These are phyloP conservation scores for Neoseiulus cucumeris DNA, from an alignment of 1,140 invertebrate species.

Conservation along the genomic window DNA sequence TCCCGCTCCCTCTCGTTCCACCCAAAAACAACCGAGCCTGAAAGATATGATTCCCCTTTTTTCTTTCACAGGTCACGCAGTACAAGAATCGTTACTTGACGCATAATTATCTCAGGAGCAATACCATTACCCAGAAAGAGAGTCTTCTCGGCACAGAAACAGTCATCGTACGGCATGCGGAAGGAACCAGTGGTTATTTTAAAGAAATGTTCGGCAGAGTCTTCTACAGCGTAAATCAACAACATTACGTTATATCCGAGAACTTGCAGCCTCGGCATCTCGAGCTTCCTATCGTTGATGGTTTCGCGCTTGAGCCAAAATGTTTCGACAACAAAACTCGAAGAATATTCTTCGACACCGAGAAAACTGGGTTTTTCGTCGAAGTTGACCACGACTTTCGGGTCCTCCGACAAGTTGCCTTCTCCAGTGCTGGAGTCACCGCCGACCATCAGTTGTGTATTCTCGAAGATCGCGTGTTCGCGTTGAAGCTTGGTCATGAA, in stretches of 20 bases:
- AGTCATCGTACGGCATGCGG: not conserved
- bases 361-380: not conserved
- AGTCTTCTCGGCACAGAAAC: not conserved
- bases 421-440: not conserved
- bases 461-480: not conserved
- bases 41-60: no score
- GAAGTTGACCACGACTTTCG: not conserved
- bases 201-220: conserved; percentile 4
- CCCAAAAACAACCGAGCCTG: no score
- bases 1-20: not conserved
- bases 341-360: not conserved
- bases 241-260: not conserved
- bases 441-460: not conserved
- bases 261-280: not conserved
- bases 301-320: not conserved
- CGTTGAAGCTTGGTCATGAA: not conserved
- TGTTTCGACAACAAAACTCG: not conserved
- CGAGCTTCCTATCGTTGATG: not conserved
- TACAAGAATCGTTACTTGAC: conserved; percentile 7
- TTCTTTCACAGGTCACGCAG: not conserved
- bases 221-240: not conserved
- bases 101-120: not conserved
- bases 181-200: not conserved
- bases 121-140: not conserved
- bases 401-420: not conserved